Conservation (phyloP, 1,140 invertebrate genomes). For the Heliconius hewitsoni region DNA sequence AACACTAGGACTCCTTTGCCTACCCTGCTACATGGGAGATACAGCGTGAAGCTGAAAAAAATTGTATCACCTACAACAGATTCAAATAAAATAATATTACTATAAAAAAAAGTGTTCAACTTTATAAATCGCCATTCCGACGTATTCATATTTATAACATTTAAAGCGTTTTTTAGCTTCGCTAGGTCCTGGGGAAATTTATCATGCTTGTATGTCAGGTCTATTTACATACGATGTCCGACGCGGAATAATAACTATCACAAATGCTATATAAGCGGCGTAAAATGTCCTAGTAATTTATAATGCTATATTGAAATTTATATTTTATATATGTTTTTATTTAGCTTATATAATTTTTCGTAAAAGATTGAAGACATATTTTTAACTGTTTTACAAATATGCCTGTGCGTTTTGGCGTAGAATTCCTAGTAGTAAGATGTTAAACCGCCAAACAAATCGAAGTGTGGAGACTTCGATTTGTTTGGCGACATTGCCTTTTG, state of each 20-base stretch:
- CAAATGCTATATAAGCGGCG: background rate
- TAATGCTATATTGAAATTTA: background rate
- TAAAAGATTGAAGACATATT: too few relatives aligned
- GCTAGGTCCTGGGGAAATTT: background rate
- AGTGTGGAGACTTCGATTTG: too few relatives aligned
- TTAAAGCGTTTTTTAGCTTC: background rate
- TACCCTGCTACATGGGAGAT: too few relatives aligned
- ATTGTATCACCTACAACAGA: background rate
- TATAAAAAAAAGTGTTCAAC: background rate
- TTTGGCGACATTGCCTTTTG: background rate
- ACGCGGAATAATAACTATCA: background rate
- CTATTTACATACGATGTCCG: conserved; percentile 9
- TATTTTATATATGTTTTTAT: background rate
- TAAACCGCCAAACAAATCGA: too few relatives aligned
- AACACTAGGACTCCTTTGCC: too few relatives aligned
- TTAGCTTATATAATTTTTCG: too few relatives aligned
- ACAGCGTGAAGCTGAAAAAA: too few relatives aligned
- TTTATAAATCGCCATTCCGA: background rate
- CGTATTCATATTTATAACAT: background rate
- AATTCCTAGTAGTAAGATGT: too few relatives aligned
- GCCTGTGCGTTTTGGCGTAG: too few relatives aligned
- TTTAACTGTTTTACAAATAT: too few relatives aligned
- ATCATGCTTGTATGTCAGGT: background rate
- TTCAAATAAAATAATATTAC: background rate
- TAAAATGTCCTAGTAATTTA: background rate